phyloP scores from a whole-genome alignment of 2,888 invertebrate species.

The Clistopyga incitator region DNA sequence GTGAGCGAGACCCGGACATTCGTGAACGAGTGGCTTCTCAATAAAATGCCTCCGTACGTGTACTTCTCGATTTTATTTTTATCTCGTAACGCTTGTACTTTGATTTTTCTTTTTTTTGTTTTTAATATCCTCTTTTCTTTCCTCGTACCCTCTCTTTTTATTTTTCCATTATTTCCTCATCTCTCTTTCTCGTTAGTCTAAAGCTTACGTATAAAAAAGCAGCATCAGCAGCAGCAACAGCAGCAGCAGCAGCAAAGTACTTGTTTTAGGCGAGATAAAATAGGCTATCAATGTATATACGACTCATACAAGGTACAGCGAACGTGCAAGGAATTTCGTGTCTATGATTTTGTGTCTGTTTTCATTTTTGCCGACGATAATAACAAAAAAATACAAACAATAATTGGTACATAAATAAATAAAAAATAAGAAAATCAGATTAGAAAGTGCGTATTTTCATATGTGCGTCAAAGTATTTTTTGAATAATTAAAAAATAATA shows the following conservation, averaged over 20 bases:
- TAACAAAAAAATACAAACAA: neutral
- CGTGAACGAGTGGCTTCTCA: slow-evolving; percentile 79
- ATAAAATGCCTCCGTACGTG: slow-evolving; percentile 84
- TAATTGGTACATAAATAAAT: neutral
- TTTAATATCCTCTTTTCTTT: slow-evolving; percentile 36
- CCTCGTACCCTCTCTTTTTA: slow-evolving; percentile 29
- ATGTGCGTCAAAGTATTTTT: neutral
- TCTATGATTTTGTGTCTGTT: slow-evolving; percentile 51
- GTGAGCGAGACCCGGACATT: slow-evolving; percentile 63
- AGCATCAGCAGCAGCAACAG: slow-evolving; percentile 77
- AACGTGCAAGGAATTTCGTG: slow-evolving; percentile 81
- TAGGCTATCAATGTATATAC: slow-evolving; percentile 75
- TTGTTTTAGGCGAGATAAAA: slow-evolving; percentile 69
- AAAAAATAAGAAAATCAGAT: neutral
- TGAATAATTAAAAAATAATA: neutral
- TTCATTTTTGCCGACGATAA: neutral
- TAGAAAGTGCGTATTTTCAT: neutral
- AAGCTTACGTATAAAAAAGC: slow-evolving; percentile 82
- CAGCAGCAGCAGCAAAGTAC: slow-evolving; percentile 73
- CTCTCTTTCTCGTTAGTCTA: slow-evolving; percentile 70
- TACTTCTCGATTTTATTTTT: slow-evolving; percentile 64
- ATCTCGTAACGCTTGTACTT: slow-evolving; percentile 39
- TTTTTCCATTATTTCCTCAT: slow-evolving; percentile 36
- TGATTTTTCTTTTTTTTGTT: no score
- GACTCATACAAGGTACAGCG: slow-evolving; percentile 82